phyloP scores from a whole-genome alignment of 2,888 invertebrate genomes.

The Parapristionchus giblindavisi region DNA sequence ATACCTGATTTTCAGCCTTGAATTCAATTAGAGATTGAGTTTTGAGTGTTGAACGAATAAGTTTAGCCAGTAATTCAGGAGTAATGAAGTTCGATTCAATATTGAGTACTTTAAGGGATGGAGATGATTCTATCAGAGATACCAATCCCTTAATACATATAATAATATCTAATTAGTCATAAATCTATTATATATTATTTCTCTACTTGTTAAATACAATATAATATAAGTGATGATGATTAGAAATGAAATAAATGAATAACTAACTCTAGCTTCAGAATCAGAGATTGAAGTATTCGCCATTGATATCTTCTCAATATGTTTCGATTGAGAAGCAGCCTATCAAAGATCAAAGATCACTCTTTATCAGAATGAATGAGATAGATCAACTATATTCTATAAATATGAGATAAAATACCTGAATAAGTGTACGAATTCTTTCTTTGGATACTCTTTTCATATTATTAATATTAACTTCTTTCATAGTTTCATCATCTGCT shows the following conservation, averaged over 20 bases:
- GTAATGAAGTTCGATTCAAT: constrained; percentile 94
- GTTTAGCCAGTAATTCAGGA: constrained; percentile 84
- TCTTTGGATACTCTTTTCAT: constrained; percentile 98
- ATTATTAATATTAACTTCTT: constrained; percentile 98
- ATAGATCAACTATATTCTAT: neutral
- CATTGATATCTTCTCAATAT: constrained; percentile 88
- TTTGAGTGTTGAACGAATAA: constrained; percentile 85
- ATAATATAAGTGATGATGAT: neutral
- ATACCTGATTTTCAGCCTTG: constrained; percentile 94
- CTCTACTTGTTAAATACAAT: neutral
- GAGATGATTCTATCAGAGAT: constrained; percentile 70
- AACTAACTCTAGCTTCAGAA: constrained; percentile 79
- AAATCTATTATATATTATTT: neutral
- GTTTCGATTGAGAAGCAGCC: constrained; percentile 85
- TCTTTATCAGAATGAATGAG: neutral
- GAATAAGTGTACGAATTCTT: constrained; percentile 87
- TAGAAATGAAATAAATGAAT: constrained; percentile 54
- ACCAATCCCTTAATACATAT: constrained; percentile 59
- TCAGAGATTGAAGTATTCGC: constrained; percentile 93
- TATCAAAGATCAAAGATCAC: neutral
- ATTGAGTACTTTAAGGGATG: constrained; percentile 72
- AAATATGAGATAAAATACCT: constrained; percentile 71
- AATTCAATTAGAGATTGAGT: constrained; percentile 91
- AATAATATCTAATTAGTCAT: neutral
- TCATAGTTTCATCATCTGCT: constrained; percentile 84